phyloP scores from a whole-genome alignment of 1,140 invertebrate species.

The Drosophila pallidifrons region DNA sequence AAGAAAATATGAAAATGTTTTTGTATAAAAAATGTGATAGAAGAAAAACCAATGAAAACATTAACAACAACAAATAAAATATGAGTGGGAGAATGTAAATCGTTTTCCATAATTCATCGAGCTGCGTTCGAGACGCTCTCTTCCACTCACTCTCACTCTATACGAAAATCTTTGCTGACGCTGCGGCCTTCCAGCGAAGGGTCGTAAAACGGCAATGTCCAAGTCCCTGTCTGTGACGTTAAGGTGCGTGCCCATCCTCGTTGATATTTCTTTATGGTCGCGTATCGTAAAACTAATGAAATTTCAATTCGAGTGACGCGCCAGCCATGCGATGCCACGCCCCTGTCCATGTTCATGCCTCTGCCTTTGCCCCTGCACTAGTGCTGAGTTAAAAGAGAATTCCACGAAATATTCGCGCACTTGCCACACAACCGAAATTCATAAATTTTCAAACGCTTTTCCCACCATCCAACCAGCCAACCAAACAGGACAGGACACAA shows the following conservation, averaged over 20 bases:
- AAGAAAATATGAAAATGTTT: constrained; percentile 3
- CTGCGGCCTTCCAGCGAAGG: constrained; percentile 63
- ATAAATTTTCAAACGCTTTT: constrained; percentile 61
- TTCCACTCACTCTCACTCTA: constrained; percentile 8
- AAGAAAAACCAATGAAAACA: constrained; percentile 69
- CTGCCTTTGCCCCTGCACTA: background rate
- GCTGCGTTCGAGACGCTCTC: constrained; percentile 32
- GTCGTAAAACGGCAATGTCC: constrained; percentile 58
- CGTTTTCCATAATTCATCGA: constrained; percentile 79
- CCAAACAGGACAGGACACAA: constrained; percentile 6
- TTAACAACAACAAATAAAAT: constrained; percentile 78
- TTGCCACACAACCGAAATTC: constrained; percentile 65
- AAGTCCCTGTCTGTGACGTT: constrained; percentile 17
- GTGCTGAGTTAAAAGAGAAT: constrained; percentile 44
- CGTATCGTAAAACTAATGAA: constrained; percentile 79
- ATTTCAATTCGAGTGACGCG: constrained; percentile 78
- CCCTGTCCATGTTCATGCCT: background rate
- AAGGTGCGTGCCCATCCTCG: constrained; percentile 51
- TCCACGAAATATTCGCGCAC: constrained; percentile 81
- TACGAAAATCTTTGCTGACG: background rate
- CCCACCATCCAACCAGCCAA: constrained; percentile 17
- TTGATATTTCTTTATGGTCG: constrained; percentile 53
- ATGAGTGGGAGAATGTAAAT: constrained; percentile 77
- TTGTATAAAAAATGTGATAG: background rate
- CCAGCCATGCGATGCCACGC: constrained; percentile 27